Evolutionary conservation across 2,797 vertebrate species (phyloP).

Genomic region (Sphaeramia orbicularis): DNA sequence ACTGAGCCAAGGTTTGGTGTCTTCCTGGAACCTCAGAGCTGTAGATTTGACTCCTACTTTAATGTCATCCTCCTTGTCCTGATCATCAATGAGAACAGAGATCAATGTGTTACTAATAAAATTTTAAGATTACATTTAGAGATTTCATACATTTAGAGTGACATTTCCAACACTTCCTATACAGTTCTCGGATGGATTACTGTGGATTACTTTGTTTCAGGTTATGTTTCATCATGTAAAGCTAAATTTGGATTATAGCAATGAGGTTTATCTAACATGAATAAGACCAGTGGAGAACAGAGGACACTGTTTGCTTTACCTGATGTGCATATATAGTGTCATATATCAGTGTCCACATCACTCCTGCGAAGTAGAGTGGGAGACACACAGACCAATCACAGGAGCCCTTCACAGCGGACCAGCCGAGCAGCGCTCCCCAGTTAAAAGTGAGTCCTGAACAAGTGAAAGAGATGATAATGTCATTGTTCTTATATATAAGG

Average conservation of each 20-base stretch:
- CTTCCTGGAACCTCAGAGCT: slow-evolving; percentile 89
- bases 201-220: no score
- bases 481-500: background rate
- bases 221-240: no score
- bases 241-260: no score
- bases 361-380: slow-evolving; percentile 93
- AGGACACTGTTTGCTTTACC: slow-evolving; percentile 76
- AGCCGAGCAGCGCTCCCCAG: slow-evolving; percentile 96
- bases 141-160: no score
- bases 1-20: slow-evolving; percentile 93
- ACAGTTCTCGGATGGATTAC: no score
- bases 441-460: slow-evolving; percentile 93
- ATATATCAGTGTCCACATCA: slow-evolving; percentile 97
- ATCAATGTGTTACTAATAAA: background rate
- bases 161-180: no score
- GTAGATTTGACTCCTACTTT: slow-evolving; percentile 94
- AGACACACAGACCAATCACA: slow-evolving; percentile 95
- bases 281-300: background rate
- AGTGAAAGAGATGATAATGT: background rate
- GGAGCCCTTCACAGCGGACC: slow-evolving; percentile 91
- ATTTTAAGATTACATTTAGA: no score
- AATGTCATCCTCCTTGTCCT: slow-evolving; percentile 95
- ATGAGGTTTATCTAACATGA: background rate
- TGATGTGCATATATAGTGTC: slow-evolving; percentile 99
- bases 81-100: slow-evolving; percentile 20